Base-by-base conservation (phyloP, 2,888 invertebrate species). In the Diarsia brunnea region DNA sequence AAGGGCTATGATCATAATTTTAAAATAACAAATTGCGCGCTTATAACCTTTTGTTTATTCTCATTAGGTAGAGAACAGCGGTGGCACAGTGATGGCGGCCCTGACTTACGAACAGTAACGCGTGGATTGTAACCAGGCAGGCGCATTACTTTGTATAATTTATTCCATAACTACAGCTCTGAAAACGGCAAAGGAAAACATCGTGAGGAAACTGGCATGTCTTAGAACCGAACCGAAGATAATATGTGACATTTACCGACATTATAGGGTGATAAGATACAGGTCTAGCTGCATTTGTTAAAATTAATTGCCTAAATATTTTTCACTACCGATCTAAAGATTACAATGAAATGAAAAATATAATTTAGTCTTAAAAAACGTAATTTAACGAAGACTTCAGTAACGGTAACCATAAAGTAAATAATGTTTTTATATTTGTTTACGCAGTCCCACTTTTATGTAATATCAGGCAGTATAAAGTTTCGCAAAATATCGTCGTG, bases 371-470 rank as follows among this genome's bases (percentile, higher is more conserved):
- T 80, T 85, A 82, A 85, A 76, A 82, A 66, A 47, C 53, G 63
- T 51, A 77, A 76, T 76, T 63, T 58, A 70, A 69, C 27, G 27
- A 67, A 65, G 74, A 51, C 67, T 55, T 14, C 38, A 45, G 55
- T 76, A 70, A 76, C 64, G 70, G 47, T 58, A 43, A 2, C 45
- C 65, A 71, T 85, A 85, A 85, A 82, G 60, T 47, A 82, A 82
- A 82, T 82, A 43, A 82, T 77, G 66, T 67, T 70, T 67, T 82
- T 85, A 70, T 83, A 86, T 82, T 85, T 82, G 86, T 82, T 85
- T 82, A 78, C 84, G 31, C 38, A 60, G 55, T 38, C 63, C 45
- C 49, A 58, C 71, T 82, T 81, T 85, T 86, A 83, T 78, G 60
- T 78, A 49, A 82, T 85, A 82, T 16, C 45, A 78, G 43, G n/a